Evolutionary conservation across 2,797 vertebrate genomes (phyloP).

Genomic region (Diplodus puntazzo): DNA sequence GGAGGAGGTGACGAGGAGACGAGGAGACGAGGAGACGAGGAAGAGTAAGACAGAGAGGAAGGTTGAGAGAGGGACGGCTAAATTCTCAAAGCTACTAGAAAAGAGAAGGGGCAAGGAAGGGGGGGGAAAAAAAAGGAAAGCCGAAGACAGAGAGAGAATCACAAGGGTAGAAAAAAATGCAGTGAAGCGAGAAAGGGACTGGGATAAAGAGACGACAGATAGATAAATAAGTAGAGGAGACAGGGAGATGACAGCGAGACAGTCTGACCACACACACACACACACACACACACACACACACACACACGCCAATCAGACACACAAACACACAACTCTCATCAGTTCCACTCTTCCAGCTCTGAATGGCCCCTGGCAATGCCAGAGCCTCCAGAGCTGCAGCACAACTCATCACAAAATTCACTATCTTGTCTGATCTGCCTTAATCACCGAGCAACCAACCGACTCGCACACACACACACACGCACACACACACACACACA

Average conservation of each 20-base stretch:
- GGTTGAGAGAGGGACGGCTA: slow-evolving; percentile 62
- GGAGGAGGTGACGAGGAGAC: slow-evolving; percentile 48
- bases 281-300: slow-evolving; percentile 41
- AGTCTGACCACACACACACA: slow-evolving; percentile 65
- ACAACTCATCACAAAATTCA: slow-evolving; percentile 71
- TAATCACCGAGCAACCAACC: slow-evolving; percentile 76
- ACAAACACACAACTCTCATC: slow-evolving; percentile 60
- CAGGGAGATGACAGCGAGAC: slow-evolving; percentile 76
- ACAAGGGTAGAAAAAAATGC: slow-evolving; percentile 63
- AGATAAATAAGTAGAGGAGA: slow-evolving; percentile 77
- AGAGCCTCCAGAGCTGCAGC: slow-evolving; percentile 70
- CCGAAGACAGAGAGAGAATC: slow-evolving; percentile 59
- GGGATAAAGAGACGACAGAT: slow-evolving; percentile 74
- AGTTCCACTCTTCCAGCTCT: slow-evolving; percentile 76
- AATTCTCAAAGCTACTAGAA: slow-evolving; percentile 70
- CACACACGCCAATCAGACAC: slow-evolving; percentile 14
- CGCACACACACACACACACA: slow-evolving; percentile 17
- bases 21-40: slow-evolving; percentile 34
- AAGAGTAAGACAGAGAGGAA: slow-evolving; percentile 58
- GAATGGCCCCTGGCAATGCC: slow-evolving; percentile 73
- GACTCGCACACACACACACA: slow-evolving; percentile 30
- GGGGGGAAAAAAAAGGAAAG: slow-evolving; percentile 6
- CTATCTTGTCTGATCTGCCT: slow-evolving; percentile 78
- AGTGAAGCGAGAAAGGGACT: slow-evolving; percentile 68
- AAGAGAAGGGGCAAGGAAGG: slow-evolving; percentile 43